Conservation (phyloP, 2,888 invertebrate species). For the Epirrhoe tristata region DNA sequence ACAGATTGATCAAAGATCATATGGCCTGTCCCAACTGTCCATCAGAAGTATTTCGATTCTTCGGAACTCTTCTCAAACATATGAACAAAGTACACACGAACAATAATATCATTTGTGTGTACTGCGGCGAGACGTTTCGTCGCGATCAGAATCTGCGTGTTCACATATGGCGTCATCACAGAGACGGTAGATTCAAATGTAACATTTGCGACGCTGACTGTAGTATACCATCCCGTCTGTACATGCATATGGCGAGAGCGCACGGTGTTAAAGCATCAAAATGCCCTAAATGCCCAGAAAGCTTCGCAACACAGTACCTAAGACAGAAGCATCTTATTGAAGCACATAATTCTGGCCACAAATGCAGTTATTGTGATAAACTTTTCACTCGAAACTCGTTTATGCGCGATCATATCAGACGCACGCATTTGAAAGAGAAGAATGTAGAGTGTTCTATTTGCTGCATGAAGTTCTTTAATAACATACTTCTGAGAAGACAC, state of each 20-base stretch:
- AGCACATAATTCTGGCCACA: conserved; percentile 78
- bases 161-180: conserved; percentile 77
- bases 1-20: conserved; percentile 71
- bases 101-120: conserved; percentile 79
- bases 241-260: conserved; percentile 78
- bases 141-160: conserved; percentile 77
- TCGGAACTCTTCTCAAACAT: conserved; percentile 76
- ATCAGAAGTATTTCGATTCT: conserved; percentile 71
- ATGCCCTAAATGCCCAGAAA: conserved; percentile 74
- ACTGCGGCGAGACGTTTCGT: conserved; percentile 76
- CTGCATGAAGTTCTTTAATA: conserved; percentile 78
- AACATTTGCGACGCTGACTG: conserved; percentile 74
- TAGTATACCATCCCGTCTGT: conserved; percentile 75
- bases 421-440: conserved; percentile 78
- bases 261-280: conserved; percentile 79
- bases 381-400: conserved; percentile 74
- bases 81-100: conserved; percentile 77
- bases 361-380: conserved; percentile 75
- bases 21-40: conserved; percentile 77
- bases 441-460: conserved; percentile 78
- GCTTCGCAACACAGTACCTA: conserved; percentile 81
- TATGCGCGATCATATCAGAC: conserved; percentile 72
- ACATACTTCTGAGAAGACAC: conserved; percentile 71
- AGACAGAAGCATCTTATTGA: conserved; percentile 83
- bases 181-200: conserved; percentile 75